Percentiles rank a stretch among this genome's conserved stretches.
These are phyloP conservation scores for Lepidurus packardi DNA, from an alignment of 1,140 invertebrate genomes.

Conservation along the genomic window DNA sequence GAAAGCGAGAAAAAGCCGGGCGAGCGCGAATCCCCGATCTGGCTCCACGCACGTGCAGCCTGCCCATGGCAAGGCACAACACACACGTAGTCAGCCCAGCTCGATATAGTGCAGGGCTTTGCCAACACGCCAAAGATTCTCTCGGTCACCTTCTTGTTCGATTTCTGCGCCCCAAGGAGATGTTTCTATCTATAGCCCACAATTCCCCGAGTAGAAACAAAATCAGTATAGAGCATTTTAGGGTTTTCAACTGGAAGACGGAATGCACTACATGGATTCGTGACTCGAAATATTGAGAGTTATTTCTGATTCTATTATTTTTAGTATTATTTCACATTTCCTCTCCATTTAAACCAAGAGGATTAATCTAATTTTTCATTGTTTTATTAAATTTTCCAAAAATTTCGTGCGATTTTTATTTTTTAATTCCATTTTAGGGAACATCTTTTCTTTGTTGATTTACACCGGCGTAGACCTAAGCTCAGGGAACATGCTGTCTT, in stretches of 20 bases:
- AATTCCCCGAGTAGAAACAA: neutral
- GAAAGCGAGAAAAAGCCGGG: neutral
- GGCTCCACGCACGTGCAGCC: neutral
- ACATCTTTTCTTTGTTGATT: constrained; percentile 12
- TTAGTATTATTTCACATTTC: too few species aligned
- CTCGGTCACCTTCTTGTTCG: constrained; percentile 13
- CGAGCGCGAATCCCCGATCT: neutral
- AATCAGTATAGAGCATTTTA: neutral
- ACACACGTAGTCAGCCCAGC: constrained; percentile 1
- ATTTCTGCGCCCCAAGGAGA: constrained; percentile 17
- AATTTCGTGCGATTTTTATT: too few species aligned
- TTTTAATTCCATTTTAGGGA: neutral
- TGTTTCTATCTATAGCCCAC: neutral
- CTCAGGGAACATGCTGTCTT: neutral
- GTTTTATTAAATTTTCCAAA: too few species aligned
- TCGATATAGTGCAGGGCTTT: constrained; percentile 6
- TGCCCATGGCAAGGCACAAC: neutral
- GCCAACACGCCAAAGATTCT: neutral
- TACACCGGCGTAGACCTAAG: neutral
- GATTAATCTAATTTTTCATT: too few species aligned
- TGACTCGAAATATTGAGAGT: too few species aligned
- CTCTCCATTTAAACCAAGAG: too few species aligned
- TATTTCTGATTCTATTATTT: too few species aligned
- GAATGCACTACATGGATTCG: too few species aligned
- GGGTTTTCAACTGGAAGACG: too few species aligned